A percentile compares a stretch with the other conserved stretches of the same genome.
phyloP scores from a whole-genome alignment of 1,140 invertebrate genomes.

The Drosophila baimaii region DNA sequence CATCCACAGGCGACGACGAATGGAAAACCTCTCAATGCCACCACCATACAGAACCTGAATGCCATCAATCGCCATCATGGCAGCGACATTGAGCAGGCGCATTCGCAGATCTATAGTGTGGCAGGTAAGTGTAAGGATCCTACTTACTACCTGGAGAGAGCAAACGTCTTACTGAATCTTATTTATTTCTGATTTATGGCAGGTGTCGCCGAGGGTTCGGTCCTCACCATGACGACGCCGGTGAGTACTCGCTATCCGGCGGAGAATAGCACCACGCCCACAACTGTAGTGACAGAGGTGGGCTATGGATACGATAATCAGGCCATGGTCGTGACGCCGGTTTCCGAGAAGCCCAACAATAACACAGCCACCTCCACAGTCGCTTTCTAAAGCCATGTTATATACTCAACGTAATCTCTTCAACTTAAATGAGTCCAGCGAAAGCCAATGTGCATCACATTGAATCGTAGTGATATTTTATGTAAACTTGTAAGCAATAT shows the following conservation, averaged over 20 bases:
- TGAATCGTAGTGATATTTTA: constrained; percentile 70
- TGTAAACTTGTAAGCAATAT: constrained; percentile 20
- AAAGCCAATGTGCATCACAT: constrained; percentile 71
- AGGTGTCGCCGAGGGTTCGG: constrained; percentile 78
- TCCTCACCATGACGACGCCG: constrained; percentile 77
- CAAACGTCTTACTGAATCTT: constrained; percentile 1
- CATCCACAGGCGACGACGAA: constrained; percentile 48
- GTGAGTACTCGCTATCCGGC: constrained; percentile 81
- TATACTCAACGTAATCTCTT: background rate
- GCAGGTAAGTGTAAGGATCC: constrained; percentile 70
- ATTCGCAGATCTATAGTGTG: constrained; percentile 77
- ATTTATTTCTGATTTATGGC: constrained; percentile 23
- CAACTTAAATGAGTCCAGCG: constrained; percentile 22
- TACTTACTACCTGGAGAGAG: constrained; percentile 25
- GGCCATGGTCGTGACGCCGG: constrained; percentile 77
- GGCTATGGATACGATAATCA: constrained; percentile 81
- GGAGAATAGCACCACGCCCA: constrained; percentile 78
- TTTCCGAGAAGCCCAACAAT: constrained; percentile 65
- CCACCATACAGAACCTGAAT: constrained; percentile 77
- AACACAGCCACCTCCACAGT: constrained; percentile 15
- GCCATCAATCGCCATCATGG: constrained; percentile 64
- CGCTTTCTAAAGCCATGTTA: constrained; percentile 53
- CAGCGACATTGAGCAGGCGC: constrained; percentile 74
- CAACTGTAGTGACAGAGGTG: constrained; percentile 70
- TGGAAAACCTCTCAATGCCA: constrained; percentile 75